Conservation (phyloP, 2,888 invertebrate species). For the Arge pagana region DNA sequence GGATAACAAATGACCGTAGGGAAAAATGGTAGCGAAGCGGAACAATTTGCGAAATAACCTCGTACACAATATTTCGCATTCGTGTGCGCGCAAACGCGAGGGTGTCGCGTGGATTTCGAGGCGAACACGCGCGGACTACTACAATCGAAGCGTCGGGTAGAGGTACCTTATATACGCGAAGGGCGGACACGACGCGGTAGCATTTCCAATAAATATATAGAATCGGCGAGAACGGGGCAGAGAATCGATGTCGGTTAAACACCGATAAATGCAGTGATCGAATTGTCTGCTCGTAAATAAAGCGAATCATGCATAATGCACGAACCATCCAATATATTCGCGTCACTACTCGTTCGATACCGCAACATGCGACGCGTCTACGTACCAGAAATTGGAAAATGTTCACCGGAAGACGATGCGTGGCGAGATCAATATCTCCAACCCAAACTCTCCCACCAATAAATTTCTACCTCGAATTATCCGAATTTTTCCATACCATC, state of each 20-base stretch:
- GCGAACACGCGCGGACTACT: too few relatives aligned
- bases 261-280: conserved; percentile 35
- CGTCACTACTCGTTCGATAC: conserved; percentile 11
- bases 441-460: too few relatives aligned
- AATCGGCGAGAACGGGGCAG: not conserved
- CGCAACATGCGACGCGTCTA: too few relatives aligned
- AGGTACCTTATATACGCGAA: not conserved
- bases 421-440: too few relatives aligned
- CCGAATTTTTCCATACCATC: too few relatives aligned
- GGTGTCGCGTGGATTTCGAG: not conserved
- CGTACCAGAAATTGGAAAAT: too few relatives aligned
- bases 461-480: too few relatives aligned
- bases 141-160: too few relatives aligned
- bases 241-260: conserved; percentile 31
- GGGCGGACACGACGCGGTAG: not conserved
- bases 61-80: not conserved
- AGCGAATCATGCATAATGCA: conserved; percentile 31
- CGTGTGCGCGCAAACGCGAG: not conserved
- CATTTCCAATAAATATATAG: conserved; percentile 9
- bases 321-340: conserved; percentile 17
- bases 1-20: conserved; percentile 16
- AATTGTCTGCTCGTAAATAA: conserved; percentile 34
- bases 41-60: conserved; percentile 20
- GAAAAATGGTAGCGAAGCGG: conserved; percentile 14
- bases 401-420: too few relatives aligned